Conservation (phyloP, 1,140 invertebrate genomes). For the Lordiphosa stackelbergi region DNA sequence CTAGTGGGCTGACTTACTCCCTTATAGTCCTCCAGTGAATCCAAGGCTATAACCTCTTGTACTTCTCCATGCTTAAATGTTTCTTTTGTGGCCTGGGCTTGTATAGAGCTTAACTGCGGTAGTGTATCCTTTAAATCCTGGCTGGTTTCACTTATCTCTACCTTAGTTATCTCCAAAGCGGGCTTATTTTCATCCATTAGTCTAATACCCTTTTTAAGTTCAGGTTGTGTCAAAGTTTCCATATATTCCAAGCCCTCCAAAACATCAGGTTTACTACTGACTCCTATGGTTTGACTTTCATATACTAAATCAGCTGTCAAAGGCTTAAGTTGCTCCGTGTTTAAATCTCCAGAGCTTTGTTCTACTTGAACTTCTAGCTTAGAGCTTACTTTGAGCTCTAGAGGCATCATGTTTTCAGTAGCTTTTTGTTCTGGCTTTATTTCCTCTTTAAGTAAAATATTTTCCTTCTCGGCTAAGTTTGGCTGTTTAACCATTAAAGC, state of each 20-base stretch:
- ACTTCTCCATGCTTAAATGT: slow-evolving; percentile 34
- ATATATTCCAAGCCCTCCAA: slow-evolving; percentile 22
- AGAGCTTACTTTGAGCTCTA: slow-evolving; percentile 32
- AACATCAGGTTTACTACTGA: slow-evolving; percentile 20
- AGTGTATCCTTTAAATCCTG: slow-evolving; percentile 9
- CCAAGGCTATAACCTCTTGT: slow-evolving; percentile 30
- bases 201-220: slow-evolving; percentile 25
- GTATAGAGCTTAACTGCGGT: neutral
- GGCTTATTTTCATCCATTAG: slow-evolving; percentile 32
- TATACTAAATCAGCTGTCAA: slow-evolving; percentile 15
- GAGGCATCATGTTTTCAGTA: slow-evolving; percentile 8
- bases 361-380: slow-evolving; percentile 37
- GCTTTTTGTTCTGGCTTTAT: slow-evolving; percentile 16
- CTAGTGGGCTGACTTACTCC: slow-evolving; percentile 26
- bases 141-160: slow-evolving; percentile 47
- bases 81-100: slow-evolving; percentile 25
- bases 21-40: slow-evolving; percentile 20
- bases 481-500: slow-evolving; percentile 45
- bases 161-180: slow-evolving; percentile 46
- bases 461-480: slow-evolving; percentile 40
- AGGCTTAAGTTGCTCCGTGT: slow-evolving; percentile 6
- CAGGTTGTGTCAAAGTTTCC: slow-evolving; percentile 17
- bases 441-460: neutral
- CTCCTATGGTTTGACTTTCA: slow-evolving; percentile 38
- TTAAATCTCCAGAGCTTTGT: slow-evolving; percentile 17